Conservation (phyloP, 92 coral and sea anemone species). For the Palythoa heliodiscus region DNA sequence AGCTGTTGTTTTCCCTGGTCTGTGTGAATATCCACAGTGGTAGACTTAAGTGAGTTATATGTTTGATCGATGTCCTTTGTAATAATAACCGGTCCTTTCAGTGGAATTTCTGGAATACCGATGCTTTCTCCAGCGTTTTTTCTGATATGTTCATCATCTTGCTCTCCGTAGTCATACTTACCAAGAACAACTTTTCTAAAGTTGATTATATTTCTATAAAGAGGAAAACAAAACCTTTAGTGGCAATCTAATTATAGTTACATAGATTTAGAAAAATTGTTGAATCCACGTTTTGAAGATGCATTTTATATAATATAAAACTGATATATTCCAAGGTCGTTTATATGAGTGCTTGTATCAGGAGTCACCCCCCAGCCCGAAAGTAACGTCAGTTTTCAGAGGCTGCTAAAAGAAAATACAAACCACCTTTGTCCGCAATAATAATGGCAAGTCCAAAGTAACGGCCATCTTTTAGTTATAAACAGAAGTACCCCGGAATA, state of each 20-base stretch:
- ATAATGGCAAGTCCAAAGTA: too few relatives aligned
- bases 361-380: too few relatives aligned
- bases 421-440: too few relatives aligned
- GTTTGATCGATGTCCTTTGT: neutral
- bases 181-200: neutral
- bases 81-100: constrained; percentile 8
- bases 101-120: neutral
- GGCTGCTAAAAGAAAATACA: too few relatives aligned
- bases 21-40: neutral
- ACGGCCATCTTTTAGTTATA: too few relatives aligned
- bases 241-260: neutral
- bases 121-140: neutral
- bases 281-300: too few relatives aligned
- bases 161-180: neutral
- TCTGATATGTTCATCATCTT: neutral
- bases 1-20: neutral
- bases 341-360: too few relatives aligned
- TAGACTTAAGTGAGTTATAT: neutral
- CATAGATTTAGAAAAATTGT: neutral
- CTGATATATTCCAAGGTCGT: too few relatives aligned
- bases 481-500: too few relatives aligned
- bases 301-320: too few relatives aligned
- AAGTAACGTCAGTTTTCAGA: too few relatives aligned
- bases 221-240: neutral
- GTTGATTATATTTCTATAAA: neutral